Conservation (phyloP, 2,888 invertebrate genomes). For the Melanostoma mellinum region DNA sequence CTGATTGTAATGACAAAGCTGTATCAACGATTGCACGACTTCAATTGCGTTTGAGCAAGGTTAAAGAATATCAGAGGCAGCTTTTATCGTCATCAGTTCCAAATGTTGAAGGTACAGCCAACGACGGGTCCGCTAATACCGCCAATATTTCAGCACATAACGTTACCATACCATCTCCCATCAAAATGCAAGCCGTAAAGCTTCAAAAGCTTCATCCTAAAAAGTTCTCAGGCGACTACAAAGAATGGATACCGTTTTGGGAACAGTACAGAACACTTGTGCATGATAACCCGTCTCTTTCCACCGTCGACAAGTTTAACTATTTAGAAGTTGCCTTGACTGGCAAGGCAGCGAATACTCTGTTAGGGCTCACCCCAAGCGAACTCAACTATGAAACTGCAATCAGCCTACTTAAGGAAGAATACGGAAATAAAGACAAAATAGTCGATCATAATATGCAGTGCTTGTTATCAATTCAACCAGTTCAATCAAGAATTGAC, state of each 20-base stretch:
- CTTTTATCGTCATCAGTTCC: neutral
- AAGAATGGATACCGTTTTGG: conserved; percentile 24
- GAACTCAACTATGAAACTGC: conserved; percentile 24
- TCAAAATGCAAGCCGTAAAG: conserved; percentile 24
- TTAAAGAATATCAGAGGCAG: conserved; percentile 33
- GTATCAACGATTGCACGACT: conserved; percentile 24
- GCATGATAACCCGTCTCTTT: conserved; percentile 34
- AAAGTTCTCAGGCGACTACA: conserved; percentile 22
- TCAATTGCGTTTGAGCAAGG: conserved; percentile 29
- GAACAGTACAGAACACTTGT: conserved; percentile 22
- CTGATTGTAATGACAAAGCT: conserved; percentile 20
- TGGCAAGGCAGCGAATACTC: conserved; percentile 23
- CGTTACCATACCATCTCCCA: conserved; percentile 7
- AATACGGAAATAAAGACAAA: conserved; percentile 8
- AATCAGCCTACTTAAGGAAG: conserved; percentile 19
- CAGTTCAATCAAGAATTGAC: conserved; percentile 23
- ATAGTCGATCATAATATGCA: conserved; percentile 31
- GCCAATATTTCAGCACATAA: conserved; percentile 18
- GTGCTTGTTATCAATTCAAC: conserved; percentile 29
- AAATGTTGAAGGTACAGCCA: neutral
- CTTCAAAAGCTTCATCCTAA: conserved; percentile 20
- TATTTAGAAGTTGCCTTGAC: conserved; percentile 18
- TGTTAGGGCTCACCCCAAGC: conserved; percentile 30
- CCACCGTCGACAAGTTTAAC: conserved; percentile 33
- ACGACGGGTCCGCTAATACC: neutral